Evolutionary conservation across 2,113 vertebrate genomes (phyloP).

Genomic region (Clarias magur): DNA sequence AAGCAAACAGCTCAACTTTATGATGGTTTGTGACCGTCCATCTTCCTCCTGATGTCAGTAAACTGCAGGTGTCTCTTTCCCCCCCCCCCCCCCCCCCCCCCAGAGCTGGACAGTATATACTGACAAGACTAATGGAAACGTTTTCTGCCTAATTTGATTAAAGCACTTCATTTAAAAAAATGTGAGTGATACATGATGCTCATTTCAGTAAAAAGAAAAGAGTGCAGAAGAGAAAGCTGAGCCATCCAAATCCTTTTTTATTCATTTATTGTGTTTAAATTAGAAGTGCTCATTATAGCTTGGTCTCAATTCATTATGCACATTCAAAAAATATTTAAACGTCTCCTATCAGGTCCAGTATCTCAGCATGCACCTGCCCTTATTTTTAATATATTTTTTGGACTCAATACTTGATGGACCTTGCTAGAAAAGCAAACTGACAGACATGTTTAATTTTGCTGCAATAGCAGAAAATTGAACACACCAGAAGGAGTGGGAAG

Average conservation of each 20-base stretch:
- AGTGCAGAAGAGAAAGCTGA: not conserved
- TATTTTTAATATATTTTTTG: slow-evolving; percentile 1
- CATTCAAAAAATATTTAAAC: not conserved
- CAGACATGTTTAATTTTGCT: slow-evolving; percentile 67
- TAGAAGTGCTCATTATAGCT: not conserved
- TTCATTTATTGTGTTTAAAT: not conserved
- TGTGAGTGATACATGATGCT: not conserved
- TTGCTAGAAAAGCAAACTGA: slow-evolving; percentile 63
- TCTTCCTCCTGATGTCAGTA: no score
- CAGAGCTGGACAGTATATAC: no score
- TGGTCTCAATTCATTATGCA: not conserved
- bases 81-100: no score
- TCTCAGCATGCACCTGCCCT: slow-evolving; percentile 14
- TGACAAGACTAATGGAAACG: not conserved
- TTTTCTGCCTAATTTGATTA: not conserved
- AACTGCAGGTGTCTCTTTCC: no score
- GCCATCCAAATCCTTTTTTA: not conserved
- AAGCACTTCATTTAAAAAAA: not conserved
- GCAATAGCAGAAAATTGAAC: slow-evolving; percentile 66
- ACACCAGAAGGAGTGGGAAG: slow-evolving; percentile 51
- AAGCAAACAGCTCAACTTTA: no score
- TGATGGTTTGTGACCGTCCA: no score
- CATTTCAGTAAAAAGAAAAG: not conserved
- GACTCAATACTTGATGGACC: slow-evolving; percentile 61
- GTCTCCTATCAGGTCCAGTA: not conserved